These are phyloP conservation scores for Drosophila flavopinicola DNA, from an alignment of 2,888 invertebrate species.

Conservation along the genomic window DNA sequence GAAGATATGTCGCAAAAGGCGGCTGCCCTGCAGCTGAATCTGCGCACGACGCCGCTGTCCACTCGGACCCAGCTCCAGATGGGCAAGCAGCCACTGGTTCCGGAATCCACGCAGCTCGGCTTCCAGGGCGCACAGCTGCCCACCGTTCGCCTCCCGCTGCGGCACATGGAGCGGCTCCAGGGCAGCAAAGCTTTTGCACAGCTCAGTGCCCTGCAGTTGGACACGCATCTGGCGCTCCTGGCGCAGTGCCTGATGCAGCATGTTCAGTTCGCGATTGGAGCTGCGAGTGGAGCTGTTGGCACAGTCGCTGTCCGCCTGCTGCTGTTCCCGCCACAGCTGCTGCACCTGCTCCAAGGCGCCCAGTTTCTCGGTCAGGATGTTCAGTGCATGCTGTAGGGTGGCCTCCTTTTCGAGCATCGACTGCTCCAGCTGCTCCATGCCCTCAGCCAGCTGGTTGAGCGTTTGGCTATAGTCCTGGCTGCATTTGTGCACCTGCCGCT, in stretches of 20 bases:
- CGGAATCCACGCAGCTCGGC: slow-evolving; percentile 61
- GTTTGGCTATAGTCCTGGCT: slow-evolving; percentile 80
- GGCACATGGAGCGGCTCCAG: slow-evolving; percentile 86
- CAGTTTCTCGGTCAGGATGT: slow-evolving; percentile 95
- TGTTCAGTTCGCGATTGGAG: slow-evolving; percentile 64
- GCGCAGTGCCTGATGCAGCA: slow-evolving; percentile 76
- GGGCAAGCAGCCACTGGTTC: slow-evolving; percentile 77
- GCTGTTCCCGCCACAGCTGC: slow-evolving; percentile 93
- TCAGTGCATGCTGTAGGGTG: slow-evolving; percentile 97
- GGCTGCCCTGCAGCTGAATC: slow-evolving; percentile 68
- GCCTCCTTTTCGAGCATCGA: slow-evolving; percentile 93
- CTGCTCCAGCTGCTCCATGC: slow-evolving; percentile 90
- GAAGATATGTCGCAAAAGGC: slow-evolving; percentile 80
- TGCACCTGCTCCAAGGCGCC: slow-evolving; percentile 94
- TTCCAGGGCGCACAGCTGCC: slow-evolving; percentile 81
- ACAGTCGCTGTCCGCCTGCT: slow-evolving; percentile 84
- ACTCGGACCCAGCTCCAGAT: slow-evolving; percentile 60
- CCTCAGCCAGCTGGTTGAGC: slow-evolving; percentile 57
- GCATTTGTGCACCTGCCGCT: slow-evolving; percentile 91
- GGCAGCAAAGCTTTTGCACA: slow-evolving; percentile 85
- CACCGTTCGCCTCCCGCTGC: slow-evolving; percentile 72
- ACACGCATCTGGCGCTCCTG: slow-evolving; percentile 86
- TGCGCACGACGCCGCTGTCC: slow-evolving; percentile 63
- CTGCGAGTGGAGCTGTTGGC: slow-evolving; percentile 64
- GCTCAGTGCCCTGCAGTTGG: slow-evolving; percentile 85